These are phyloP conservation scores for Sinocyclocheilus rhinocerous DNA, from an alignment of 2,113 vertebrate species.

Conservation along the genomic window DNA sequence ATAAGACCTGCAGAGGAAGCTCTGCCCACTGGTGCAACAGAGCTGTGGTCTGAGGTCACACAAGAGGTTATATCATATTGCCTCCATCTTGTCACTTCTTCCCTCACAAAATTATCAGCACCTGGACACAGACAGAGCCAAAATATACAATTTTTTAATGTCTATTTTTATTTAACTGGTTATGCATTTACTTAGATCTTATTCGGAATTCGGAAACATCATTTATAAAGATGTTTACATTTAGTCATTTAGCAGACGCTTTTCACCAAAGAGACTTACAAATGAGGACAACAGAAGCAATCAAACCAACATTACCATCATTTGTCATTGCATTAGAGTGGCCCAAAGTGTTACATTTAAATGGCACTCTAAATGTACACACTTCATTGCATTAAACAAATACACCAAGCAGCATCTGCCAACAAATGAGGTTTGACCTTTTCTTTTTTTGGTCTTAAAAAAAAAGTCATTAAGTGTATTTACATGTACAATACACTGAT, in stretches of 20 bases:
- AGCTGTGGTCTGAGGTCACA: slow-evolving; percentile 2
- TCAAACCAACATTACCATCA: neutral
- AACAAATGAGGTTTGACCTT: neutral
- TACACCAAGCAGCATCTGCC: neutral
- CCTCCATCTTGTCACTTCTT: neutral
- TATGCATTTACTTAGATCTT: neutral
- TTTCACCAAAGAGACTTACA: no score
- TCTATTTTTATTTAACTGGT: neutral
- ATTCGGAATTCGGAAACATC: neutral
- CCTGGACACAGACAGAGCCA: neutral
- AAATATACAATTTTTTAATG: neutral
- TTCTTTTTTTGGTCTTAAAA: neutral
- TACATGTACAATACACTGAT: neutral
- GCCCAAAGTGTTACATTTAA: neutral
- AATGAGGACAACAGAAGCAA: no score
- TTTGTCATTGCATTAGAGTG: neutral
- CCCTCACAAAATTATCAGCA: neutral
- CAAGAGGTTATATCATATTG: neutral
- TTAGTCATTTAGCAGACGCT: no score
- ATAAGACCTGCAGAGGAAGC: neutral
- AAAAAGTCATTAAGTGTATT: neutral
- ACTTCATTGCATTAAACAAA: neutral
- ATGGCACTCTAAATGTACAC: neutral
- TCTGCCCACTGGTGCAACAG: neutral
- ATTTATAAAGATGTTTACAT: neutral